Evolutionary conservation across 1,140 invertebrate genomes (phyloP), one percentile per base, ranked within the genome.

Genomic region (Platyscapa corneri): DNA sequence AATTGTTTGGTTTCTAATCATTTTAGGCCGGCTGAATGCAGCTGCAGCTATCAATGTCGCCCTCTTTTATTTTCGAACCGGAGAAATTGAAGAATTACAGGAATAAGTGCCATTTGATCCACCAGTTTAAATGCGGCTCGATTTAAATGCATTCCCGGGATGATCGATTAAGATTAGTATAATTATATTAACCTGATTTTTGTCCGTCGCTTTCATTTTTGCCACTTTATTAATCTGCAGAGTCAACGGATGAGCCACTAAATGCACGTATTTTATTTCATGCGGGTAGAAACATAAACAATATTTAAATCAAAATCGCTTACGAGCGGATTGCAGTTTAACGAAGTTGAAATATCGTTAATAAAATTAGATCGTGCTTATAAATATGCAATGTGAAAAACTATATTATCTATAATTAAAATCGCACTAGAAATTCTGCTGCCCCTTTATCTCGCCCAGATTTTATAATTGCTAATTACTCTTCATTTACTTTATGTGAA

Each of bases 1-100:
- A 30, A 20, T 60, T 60, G 49, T 78, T 78, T 65, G 27, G 60
- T 34, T 80, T 80, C 39, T 80, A 80, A 65, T 80, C 64, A 39
- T 67, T 80, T 80, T 80, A 27, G 23, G 32, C 76, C 49, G 12
- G n/a, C n/a, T n/a, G n/a, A n/a, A n/a, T n/a, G n/a, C 46, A 72
- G 80, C 67, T 72, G 80, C 42, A 27, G 30, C 2, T 60, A 27
- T 60, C 27, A 27, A 27, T 60, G 56, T 60, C 56, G 20, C 5
- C 3, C 56, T 60, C 56, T 60, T 60, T 60, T 60, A 27, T 27
- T 60, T 60, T 60, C 7, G 56, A 27, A 20, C 7, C 14, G 27
- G 23, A 23, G 56, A 60, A 60, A 60, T 60, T 60, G 56, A 60
- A 60, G 27, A 60, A 60, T 60, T 60, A 14, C 56, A 1, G 2